A percentile compares a stretch with the other conserved stretches of the same genome.
These are phyloP conservation scores for Aspidiotus rigidus DNA, from an alignment of 2,888 invertebrate genomes.

Conservation along the genomic window DNA sequence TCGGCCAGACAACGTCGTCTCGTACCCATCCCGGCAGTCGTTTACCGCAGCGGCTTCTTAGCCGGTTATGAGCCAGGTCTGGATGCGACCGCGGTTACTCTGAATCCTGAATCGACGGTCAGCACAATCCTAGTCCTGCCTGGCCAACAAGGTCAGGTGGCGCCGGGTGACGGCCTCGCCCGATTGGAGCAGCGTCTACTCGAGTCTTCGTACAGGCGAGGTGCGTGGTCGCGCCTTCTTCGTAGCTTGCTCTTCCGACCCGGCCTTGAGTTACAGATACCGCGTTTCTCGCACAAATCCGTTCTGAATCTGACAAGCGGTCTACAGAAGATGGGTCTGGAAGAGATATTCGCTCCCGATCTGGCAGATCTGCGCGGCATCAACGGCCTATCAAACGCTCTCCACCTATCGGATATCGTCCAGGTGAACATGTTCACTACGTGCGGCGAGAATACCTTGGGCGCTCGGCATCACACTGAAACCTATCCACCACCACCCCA, in stretches of 20 bases:
- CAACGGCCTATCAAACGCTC: slow-evolving; percentile 67
- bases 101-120: slow-evolving; percentile 61
- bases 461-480: slow-evolving; percentile 68
- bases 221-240: slow-evolving; percentile 63
- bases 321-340: slow-evolving; percentile 69
- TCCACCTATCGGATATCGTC: slow-evolving; percentile 73
- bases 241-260: slow-evolving; percentile 64
- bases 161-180: slow-evolving; percentile 60
- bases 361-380: slow-evolving; percentile 66
- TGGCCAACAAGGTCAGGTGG: slow-evolving; percentile 68
- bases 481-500: slow-evolving; percentile 64
- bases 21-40: slow-evolving; percentile 73
- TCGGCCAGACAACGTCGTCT: slow-evolving; percentile 68
- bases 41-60: slow-evolving; percentile 64
- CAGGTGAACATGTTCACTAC: slow-evolving; percentile 76
- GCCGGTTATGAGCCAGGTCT: slow-evolving; percentile 77
- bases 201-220: slow-evolving; percentile 56
- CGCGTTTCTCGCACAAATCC: slow-evolving; percentile 65
- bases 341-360: slow-evolving; percentile 63
- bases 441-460: slow-evolving; percentile 62
- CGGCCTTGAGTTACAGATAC: slow-evolving; percentile 72
- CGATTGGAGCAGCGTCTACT: slow-evolving; percentile 62
- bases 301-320: slow-evolving; percentile 71
- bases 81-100: slow-evolving; percentile 72
- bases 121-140: slow-evolving; percentile 76